Evolutionary conservation across 1,140 invertebrate species (phyloP).

Genomic region (Venustaconcha ellipsiformis): DNA sequence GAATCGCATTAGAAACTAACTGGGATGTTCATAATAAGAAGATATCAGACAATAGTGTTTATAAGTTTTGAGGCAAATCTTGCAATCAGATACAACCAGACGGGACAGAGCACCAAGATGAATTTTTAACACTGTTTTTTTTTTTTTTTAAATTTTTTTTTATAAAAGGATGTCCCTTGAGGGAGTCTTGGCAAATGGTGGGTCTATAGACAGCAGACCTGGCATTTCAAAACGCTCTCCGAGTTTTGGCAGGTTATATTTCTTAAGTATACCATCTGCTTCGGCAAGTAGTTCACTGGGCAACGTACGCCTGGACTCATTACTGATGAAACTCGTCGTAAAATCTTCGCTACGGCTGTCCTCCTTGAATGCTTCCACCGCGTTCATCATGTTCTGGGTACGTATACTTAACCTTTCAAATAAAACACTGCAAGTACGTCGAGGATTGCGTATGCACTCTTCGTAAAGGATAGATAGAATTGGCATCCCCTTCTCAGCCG

Average conservation of each 20-base stretch:
- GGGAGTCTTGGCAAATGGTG: slow-evolving; percentile 34
- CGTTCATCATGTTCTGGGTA: slow-evolving; percentile 45
- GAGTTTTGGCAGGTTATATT: slow-evolving; percentile 53
- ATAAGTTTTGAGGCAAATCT: too few relatives aligned
- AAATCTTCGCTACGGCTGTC: slow-evolving; percentile 38
- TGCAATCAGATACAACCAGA: too few relatives aligned
- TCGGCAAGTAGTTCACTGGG: slow-evolving; percentile 46
- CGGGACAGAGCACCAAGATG: too few relatives aligned
- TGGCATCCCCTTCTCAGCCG: slow-evolving; percentile 48
- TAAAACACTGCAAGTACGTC: slow-evolving; percentile 41
- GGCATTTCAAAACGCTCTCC: slow-evolving; percentile 59
- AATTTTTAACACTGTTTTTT: too few relatives aligned
- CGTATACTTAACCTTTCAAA: slow-evolving; percentile 53
- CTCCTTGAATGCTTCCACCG: slow-evolving; percentile 53
- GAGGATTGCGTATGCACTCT: slow-evolving; percentile 59
- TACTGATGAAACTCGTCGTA: slow-evolving; percentile 30
- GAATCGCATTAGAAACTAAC: too few relatives aligned
- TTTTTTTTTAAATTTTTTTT: not conserved
- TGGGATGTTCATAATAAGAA: too few relatives aligned
- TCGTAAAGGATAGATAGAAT: slow-evolving; percentile 58
- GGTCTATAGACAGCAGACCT: slow-evolving; percentile 52
- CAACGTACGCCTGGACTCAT: slow-evolving; percentile 48
- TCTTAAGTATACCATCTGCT: slow-evolving; percentile 55
- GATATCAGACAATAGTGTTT: too few relatives aligned
- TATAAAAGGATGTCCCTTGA: slow-evolving; percentile 33